Conservation (phyloP, 2,797 vertebrate genomes). For the Intellagama lesueurii region DNA sequence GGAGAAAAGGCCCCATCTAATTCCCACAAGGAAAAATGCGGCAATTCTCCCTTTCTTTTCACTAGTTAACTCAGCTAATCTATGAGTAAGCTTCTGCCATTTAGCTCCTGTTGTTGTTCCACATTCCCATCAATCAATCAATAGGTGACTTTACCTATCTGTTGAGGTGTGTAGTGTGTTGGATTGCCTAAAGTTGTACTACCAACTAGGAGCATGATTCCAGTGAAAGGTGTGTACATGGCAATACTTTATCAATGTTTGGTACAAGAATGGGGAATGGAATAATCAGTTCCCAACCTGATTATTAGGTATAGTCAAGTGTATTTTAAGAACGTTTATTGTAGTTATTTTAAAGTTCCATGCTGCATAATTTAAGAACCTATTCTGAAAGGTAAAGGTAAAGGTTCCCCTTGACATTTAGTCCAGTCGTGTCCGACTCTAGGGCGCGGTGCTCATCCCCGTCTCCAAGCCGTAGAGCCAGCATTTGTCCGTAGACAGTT, state of each 20-base stretch:
- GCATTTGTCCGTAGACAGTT: no score
- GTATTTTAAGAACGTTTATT: not conserved
- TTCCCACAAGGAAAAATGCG: not conserved
- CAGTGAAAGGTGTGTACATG: no score
- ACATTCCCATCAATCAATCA: not conserved
- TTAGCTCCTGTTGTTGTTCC: not conserved
- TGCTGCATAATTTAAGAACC: not conserved
- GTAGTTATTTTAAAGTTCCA: not conserved
- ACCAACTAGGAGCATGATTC: no score
- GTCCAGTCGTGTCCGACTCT: no score
- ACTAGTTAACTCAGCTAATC: not conserved
- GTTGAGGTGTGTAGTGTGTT: not conserved
- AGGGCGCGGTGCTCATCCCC: no score
- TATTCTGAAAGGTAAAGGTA: no score
- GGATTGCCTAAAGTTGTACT: no score
- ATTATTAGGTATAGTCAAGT: not conserved
- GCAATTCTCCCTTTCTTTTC: not conserved
- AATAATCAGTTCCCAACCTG: not conserved
- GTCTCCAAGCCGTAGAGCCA: no score
- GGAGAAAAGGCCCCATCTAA: not conserved
- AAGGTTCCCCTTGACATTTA: no score
- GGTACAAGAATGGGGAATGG: not conserved
- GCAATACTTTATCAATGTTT: not conserved
- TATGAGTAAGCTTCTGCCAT: not conserved
- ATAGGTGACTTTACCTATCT: not conserved